Conservation (phyloP, 2,888 invertebrate species). For the Uropetala carovei region DNA sequence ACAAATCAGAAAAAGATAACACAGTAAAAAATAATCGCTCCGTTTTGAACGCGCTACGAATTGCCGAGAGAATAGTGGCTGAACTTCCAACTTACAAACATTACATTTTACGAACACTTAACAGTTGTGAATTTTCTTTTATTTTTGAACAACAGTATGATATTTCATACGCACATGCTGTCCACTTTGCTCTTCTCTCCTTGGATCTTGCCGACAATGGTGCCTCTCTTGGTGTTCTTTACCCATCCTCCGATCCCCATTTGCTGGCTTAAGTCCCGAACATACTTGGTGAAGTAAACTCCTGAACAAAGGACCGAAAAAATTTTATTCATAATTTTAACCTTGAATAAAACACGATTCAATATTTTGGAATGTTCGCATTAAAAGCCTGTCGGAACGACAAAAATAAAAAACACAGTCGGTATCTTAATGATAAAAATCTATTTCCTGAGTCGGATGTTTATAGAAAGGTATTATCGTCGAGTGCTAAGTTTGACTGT, state of each 20-base stretch:
- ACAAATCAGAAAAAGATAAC: too few species aligned
- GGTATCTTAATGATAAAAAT: too few species aligned
- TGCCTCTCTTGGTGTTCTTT: slow-evolving; percentile 91
- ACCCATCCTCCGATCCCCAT: slow-evolving; percentile 92
- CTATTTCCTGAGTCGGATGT: too few species aligned
- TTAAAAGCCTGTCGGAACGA: background rate
- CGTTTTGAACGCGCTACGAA: too few species aligned
- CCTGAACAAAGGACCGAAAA: slow-evolving; percentile 77
- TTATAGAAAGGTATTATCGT: too few species aligned
- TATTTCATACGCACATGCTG: slow-evolving; percentile 83
- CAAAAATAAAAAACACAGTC: too few species aligned
- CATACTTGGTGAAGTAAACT: slow-evolving; percentile 91
- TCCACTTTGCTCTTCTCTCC: slow-evolving; percentile 87
- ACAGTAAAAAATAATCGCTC: too few species aligned
- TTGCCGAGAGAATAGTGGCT: too few species aligned
- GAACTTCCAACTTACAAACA: too few species aligned
- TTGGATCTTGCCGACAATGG: slow-evolving; percentile 93
- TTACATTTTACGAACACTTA: background rate
- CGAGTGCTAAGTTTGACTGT: too few species aligned
- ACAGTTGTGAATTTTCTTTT: background rate
- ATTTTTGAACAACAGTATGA: background rate
- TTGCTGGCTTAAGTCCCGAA: slow-evolving; percentile 86
- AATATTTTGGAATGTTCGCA: background rate
- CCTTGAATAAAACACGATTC: background rate
- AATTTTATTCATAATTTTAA: slow-evolving; percentile 1